Conservation (phyloP, 2,113 vertebrate species). For the Clupea harengus region DNA sequence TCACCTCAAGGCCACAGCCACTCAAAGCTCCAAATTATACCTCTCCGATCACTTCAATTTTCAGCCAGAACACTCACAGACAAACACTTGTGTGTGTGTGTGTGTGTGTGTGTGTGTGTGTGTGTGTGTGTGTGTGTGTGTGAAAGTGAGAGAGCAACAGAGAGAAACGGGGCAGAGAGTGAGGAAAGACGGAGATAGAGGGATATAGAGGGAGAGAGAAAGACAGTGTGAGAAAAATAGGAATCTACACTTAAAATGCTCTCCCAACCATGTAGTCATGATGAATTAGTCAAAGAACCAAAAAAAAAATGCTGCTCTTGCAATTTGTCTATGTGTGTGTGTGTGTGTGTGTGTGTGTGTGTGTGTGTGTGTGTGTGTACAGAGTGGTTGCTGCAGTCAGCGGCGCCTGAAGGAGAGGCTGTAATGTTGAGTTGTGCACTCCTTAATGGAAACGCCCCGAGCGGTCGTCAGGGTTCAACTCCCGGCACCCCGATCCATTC, state of each 20-base stretch:
- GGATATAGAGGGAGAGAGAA: background rate
- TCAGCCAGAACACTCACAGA: too few relatives aligned
- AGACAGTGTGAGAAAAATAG: too few relatives aligned
- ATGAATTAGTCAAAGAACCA: background rate
- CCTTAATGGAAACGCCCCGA: constrained; percentile 63
- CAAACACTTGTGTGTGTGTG: background rate
- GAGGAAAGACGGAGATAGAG: too few relatives aligned
- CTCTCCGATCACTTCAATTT: too few relatives aligned
- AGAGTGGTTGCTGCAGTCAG: background rate
- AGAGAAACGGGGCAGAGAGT: background rate
- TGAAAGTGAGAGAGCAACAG: background rate
- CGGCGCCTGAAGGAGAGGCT: constrained; percentile 44
- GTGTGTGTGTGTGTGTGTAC: background rate
- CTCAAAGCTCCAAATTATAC: background rate
- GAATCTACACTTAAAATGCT: too few relatives aligned
- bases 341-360: background rate
- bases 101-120: constrained; percentile 19
- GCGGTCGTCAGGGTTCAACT: constrained; percentile 65
- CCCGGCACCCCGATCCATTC: constrained; percentile 47
- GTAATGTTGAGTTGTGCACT: constrained; percentile 56
- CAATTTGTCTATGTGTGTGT: background rate
- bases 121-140: constrained; percentile 5
- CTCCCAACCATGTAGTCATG: too few relatives aligned
- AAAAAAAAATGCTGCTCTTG: background rate
- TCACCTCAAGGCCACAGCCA: too few relatives aligned